Evolutionary conservation across 2,113 vertebrate genomes (phyloP).

Genomic region (Pionites leucogaster): DNA sequence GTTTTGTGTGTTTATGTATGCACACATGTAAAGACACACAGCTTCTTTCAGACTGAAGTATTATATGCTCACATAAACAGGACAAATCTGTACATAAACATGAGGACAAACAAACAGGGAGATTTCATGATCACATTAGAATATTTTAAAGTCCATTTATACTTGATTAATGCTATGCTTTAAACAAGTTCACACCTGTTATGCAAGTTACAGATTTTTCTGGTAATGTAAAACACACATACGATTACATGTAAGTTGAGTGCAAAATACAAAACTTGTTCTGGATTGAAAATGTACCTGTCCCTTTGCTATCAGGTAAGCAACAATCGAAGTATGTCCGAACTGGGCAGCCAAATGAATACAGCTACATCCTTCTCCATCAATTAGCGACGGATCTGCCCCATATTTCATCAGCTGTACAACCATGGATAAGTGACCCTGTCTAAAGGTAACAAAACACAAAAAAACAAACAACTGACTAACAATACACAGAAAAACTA

Average conservation of each 20-base stretch:
- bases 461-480: slow-evolving; percentile 23
- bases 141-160: background rate
- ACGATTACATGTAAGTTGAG: background rate
- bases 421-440: slow-evolving; percentile 99
- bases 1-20: background rate
- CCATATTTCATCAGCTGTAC: slow-evolving; percentile 98
- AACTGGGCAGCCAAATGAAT: slow-evolving; percentile 98
- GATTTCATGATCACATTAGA: background rate
- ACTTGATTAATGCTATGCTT: background rate
- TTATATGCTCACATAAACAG: background rate
- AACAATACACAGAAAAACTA: background rate
- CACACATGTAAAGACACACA: background rate
- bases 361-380: slow-evolving; percentile 98
- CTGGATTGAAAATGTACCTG: slow-evolving; percentile 78
- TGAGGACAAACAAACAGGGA: background rate
- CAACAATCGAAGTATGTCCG: slow-evolving; percentile 98
- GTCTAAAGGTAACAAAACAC: slow-evolving; percentile 79
- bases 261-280: background rate
- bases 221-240: background rate
- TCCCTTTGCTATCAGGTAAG: slow-evolving; percentile 98
- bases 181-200: background rate
- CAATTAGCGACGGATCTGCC: slow-evolving; percentile 95
- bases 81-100: background rate
- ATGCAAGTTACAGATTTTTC: background rate
- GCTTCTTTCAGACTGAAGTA: background rate